Percentiles rank a stretch among this genome's conserved stretches.
phyloP scores from a whole-genome alignment of 2,888 invertebrate genomes.

The Punctoribates punctum region DNA sequence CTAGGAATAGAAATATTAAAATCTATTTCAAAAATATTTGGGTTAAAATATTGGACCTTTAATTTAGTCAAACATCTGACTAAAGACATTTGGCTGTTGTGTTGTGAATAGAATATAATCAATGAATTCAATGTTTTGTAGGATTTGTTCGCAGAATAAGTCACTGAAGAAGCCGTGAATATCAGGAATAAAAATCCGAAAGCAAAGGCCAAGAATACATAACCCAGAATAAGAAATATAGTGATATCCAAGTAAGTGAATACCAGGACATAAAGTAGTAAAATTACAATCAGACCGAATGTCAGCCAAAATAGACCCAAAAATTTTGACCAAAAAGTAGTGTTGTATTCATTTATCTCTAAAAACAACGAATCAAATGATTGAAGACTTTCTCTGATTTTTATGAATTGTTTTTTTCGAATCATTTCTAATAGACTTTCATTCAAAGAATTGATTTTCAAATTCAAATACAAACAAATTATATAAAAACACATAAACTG shows the following conservation, averaged over 20 bases:
- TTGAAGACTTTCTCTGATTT: not conserved
- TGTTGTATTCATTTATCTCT: not conserved
- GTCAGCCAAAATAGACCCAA: not conserved
- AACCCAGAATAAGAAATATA: not conserved
- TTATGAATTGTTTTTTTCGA: not conserved
- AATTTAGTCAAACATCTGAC: not conserved
- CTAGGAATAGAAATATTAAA: not conserved
- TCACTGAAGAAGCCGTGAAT: slow-evolving; percentile 12
- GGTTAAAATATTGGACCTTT: not conserved
- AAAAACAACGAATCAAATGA: not conserved
- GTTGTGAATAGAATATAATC: not conserved
- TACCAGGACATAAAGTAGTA: no score
- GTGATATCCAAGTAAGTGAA: no score
- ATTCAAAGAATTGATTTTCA: not conserved
- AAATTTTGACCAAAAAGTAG: not conserved
- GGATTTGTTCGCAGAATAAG: not conserved
- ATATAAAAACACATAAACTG: not conserved
- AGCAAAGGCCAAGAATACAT: not conserved
- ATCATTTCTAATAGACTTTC: not conserved
- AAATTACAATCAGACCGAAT: not conserved
- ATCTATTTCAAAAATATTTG: no score
- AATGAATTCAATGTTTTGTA: slow-evolving; percentile 14
- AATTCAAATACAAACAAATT: not conserved
- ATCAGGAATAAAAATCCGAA: not conserved
- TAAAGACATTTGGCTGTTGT: no score